Base-by-base conservation (phyloP, 2,113 vertebrate species). In the Myotis brandtii region DNA sequence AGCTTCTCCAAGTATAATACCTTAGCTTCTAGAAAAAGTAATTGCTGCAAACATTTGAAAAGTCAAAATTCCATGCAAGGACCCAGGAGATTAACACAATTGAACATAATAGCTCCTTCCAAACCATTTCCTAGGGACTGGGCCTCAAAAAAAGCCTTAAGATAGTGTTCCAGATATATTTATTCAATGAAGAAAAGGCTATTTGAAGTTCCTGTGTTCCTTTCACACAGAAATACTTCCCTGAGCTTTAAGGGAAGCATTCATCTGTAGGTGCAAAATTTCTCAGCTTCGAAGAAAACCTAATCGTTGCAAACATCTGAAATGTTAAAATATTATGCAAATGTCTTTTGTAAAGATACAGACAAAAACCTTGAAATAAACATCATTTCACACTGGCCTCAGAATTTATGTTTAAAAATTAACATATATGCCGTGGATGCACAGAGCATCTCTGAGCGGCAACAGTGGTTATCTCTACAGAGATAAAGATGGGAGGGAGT, bases 81-180 rank as follows among this genome's bases (percentile, higher is more conserved):
- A 62, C 37, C 46, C 32, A 9, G 69, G 85, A 93, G 96, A 96
- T 96, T 46, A 97, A 94, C 86, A 95, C 91, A 97, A 93, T 75
- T 93, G 94, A 97, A 96, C 66, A 56, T 91, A 97, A 97, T 85
- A 93, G 95, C 86, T 83, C 79, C 88, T 97, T 95, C 94, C 85
- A 94, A 94, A 87, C 23, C 27, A 85, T 91, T 96, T 97, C 85
- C 79, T 81, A 77, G 69, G 75, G 85, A 93, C 64, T 52, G 62
- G n/a, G 56, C 37, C 56, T 9, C 87, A 95, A 92, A 67, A 93
- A 94, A 46, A 96, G 52, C 56, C 85, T 91, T 69, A 66, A 91
- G 50, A 92, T 11, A 1, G 83, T 56, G 92, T 97, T 95, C 95
- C 64, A 75, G 89, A 86, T 66, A 69, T 91, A 70, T 96, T 97